Base-by-base conservation (phyloP, 2,113 vertebrate genomes). In the Triplophysa tibetana region DNA sequence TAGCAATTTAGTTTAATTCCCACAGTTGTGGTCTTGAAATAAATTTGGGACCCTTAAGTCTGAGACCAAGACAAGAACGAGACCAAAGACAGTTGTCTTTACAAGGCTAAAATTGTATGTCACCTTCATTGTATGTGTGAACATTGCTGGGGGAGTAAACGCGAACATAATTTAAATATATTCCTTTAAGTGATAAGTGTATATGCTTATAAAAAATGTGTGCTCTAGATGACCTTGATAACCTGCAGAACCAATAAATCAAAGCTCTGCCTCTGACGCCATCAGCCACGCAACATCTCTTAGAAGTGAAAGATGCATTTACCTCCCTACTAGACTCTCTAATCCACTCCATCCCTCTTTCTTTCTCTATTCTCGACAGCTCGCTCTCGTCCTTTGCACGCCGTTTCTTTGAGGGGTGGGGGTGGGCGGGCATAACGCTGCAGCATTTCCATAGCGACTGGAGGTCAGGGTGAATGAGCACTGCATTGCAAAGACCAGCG, bases 371-470 rank as follows among this genome's bases (percentile, higher is more conserved):
- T 81, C 83, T 87, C 1, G 68, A 81, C 2, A 70, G 76, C 64
- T 70, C 24, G 9, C 64, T 72, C 17, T 76, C 19, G 60, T 82
- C 54, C 75, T 75, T 2, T 14, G 26, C 67, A 56, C 33, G 33
- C 8, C 19, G 24, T 50, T 61, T 61, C 17, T 41, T 73, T 29
- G 16, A 63, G 4, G 38, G 56, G 69, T 13, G 77, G 1, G 75
- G 67, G 26, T 67, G 60, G 54, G 43, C 2, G 1, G 79, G n/a
- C 38, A 85, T 41, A 7, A 78, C 54, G 29, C 89, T 86, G 19
- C 72, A 43, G 65, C 78, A 83, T 80, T 86, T 88, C 89, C 90
- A 91, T 60, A 91, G 87, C 0, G 62, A 83, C 81, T 74, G 81
- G 70, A 91, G 88, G 81, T 89, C 85, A n/a, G 54, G n/a, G 38